A percentile compares a stretch with the other conserved stretches of the same genome.
phyloP scores from a whole-genome alignment of 2,888 invertebrate genomes.

The Isotomurus palustris region DNA sequence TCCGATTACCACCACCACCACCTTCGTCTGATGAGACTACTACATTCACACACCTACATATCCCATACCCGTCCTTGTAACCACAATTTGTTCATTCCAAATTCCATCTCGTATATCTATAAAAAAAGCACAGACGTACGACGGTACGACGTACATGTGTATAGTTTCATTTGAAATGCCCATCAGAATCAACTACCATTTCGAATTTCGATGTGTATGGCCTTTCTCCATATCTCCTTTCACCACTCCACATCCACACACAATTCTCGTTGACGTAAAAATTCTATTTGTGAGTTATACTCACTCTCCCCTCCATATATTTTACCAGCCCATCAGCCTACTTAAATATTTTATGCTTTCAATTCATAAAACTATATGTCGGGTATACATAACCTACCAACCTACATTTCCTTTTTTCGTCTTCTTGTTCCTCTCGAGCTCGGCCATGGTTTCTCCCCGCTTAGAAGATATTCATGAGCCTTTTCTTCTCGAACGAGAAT shows the following conservation, averaged over 20 bases:
- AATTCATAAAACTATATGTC: conserved; percentile 2
- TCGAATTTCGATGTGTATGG: too few relatives aligned
- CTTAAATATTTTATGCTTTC: conserved; percentile 13
- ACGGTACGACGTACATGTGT: too few relatives aligned
- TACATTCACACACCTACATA: neutral
- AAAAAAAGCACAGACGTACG: too few relatives aligned
- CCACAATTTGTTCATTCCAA: too few relatives aligned
- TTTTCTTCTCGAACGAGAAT: neutral
- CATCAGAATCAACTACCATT: too few relatives aligned
- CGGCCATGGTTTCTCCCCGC: neutral
- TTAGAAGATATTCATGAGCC: neutral
- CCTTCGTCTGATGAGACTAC: neutral
- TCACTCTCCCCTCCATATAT: too few relatives aligned
- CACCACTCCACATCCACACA: neutral
- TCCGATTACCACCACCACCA: neutral
- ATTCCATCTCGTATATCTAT: too few relatives aligned
- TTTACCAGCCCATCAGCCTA: neutral
- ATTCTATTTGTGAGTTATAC: too few relatives aligned
- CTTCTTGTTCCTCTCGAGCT: neutral
- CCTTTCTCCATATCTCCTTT: conserved; percentile 2
- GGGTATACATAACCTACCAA: conserved; percentile 4
- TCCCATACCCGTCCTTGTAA: too few relatives aligned
- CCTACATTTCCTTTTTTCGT: conserved; percentile 4
- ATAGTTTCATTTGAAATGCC: too few relatives aligned
- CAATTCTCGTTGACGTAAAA: too few relatives aligned